Evolutionary conservation across 2,113 vertebrate species (phyloP), one percentile per base, ranked within the genome.

Genomic region (Candoia aspera): DNA sequence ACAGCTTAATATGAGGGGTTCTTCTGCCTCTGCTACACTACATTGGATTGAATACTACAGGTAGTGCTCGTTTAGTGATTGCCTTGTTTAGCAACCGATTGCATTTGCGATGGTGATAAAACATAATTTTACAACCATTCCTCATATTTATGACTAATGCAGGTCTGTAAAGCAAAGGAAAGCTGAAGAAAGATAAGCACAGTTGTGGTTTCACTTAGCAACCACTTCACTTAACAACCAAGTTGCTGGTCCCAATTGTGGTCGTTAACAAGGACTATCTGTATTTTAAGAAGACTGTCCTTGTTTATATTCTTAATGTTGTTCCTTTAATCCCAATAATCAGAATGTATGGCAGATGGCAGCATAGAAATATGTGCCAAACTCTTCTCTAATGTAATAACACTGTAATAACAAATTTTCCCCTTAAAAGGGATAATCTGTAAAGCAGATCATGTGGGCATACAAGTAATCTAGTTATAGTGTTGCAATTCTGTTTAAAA

Each of bases 351-450:
- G 17, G 73, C 33, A 37, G 37, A 42, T 79, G 8, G 8, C 73
- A 79, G 8, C 9, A 3, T 79, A 8, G 33, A 79, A 79, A 79
- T 37, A 6, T 9, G 19, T 21, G 17, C 8, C 73, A 37, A 79
- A 79, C 2, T 21, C 17, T 37, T 21, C 21, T 79, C 73, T 42
- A 79, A 42, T 0, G 0, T 42, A 79, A 73, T 79, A 79, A 79
- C n/a, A 21, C 6, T 21, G 17, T 3, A 2, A 8, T 1, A 1
- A 1, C 0, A 58, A 37, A 68, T 4, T 3, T 49, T 1, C 62
- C 64, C 68, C 37, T 79, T 79, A 79, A 79, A 19, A 19, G 17
- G 33, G 17, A 21, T 37, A 6, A 79, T 2, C 15, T 37, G n/a
- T 17, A 79, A 42, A 79, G 37, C 33, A 79, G 17, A 79, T 79